Base-by-base conservation (phyloP, 2,113 vertebrate species). In the Ceyx melanurus region DNA sequence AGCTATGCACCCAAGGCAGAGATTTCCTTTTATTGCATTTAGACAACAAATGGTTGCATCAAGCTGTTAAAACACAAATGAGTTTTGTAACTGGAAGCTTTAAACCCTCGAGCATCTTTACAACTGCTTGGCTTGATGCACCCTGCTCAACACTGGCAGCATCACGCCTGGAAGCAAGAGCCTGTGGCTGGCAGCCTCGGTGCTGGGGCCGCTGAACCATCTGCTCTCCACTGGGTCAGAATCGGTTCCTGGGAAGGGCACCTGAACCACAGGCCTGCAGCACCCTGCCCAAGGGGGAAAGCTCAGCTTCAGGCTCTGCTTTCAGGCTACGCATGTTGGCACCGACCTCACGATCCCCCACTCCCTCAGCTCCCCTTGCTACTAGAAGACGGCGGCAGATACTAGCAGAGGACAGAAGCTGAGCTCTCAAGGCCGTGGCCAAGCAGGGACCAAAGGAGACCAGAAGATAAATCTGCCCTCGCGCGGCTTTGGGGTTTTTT, bases 321-420 rank as follows among this genome's bases (percentile, higher is more conserved):
- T 20, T 45, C 6, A 11, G 35, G 8, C 19, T 14, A 6, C 28
- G 37, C 4, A 15, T 1, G 19, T 1, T 2, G 21, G 1, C 37
- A 5, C 18, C 15, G 35, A 15, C 19, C 25, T 19, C n/a, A 37
- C 5, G 4, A 14, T 42, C 56, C 6, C 6, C 13, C 50, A 25
- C 12, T 1, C 18, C 23, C 10, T 0, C 23, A 28, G 12, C 10
- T 9, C 19, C 11, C 4, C 31, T 1, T 5, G 42, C 20, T 20
- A 56, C 20, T 20, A 56, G 18, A 18, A 50, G 12, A 1, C 7
- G 4, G 8, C 5, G 20, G 9, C 5, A 25, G 21, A 25, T 5
- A 46, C 5, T 1, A 35, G 10, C 45, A 17, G 5, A 60, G 4
- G 2, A n/a, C 26, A 60, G 33, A 25, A 64, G 10, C 48, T 4